Base-by-base conservation (phyloP, 2,113 vertebrate genomes). In the Neodon shergylaensis region DNA sequence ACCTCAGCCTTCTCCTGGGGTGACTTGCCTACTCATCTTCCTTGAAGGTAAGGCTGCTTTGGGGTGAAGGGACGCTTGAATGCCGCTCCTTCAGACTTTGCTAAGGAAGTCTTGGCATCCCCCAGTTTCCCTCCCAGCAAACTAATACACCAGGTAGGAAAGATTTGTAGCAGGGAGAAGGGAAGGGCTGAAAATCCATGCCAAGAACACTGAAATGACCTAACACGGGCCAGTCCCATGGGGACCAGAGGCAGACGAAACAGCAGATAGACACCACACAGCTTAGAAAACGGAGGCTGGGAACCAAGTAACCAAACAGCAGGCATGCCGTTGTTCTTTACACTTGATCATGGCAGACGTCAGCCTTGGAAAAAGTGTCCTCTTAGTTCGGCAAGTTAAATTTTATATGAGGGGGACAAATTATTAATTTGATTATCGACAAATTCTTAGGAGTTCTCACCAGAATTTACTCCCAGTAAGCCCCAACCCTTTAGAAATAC, bases 31-130 rank as follows among this genome's bases (percentile, higher is more conserved):
- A 58, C 73, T 76, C 21, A 0, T 78, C 95, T 78, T 94, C 47
- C 63, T 89, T 19, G 77, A 96, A 33, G 94, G 94, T 94, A 84
- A 97, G 95, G 77, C 21, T 86, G 8, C 31, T 19, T 77, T 44
- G 54, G 78, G 31, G 3, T 61, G 31, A 52, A 65, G 58, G 94
- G 44, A 86, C 0, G 21, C 72, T 36, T 85, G 49, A 21, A 36
- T 24, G 54, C 76, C 39, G 5, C 2, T 89, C 7, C 65, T 26
- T 74, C 4, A 9, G 19, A 31, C 31, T 21, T 68, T 65, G 63
- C 61, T 63, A 49, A 93, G 72, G n/a, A 10, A 87, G 16, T 11
- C 16, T 28, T 3, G 2, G n/a, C 42, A n/a, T 70, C 22, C 83
- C 19, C 10, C n/a, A 22, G 36, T 54, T 0, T 42, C 44, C 92